Base-by-base conservation (phyloP, 1,140 invertebrate species). In the Wiebesia pumilae region DNA sequence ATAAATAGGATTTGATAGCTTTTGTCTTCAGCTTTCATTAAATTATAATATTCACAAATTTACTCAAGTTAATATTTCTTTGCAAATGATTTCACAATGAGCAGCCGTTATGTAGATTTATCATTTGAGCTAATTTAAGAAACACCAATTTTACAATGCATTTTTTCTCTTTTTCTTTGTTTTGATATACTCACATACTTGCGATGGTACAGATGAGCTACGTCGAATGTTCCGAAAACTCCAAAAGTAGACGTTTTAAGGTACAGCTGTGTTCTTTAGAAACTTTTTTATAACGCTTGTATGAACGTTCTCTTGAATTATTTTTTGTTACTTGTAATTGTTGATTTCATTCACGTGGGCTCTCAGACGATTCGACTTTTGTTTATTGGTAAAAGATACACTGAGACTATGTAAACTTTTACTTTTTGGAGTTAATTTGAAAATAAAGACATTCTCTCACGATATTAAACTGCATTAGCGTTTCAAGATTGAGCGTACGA, bases 241-340 rank as follows among this genome's bases (percentile, higher is more conserved):
- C 86, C 86, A 87, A 84, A 87, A 87, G 86, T 87, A 87, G 78
- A 87, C 86, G 82, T 87, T 87, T 84, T 87, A 84, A 84, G 82
- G 82, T 87, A 87, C 82, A 84, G 78, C 38, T 87, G 86, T 87
- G 73, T 83, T 83, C 79, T 84, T 78, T 43, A 81, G 71, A 71
- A 79, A 78, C 47, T 81, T 81, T n/a, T 47, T 80, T 84, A 80
- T 73, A 73, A 83, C 43, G 86, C 86, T 87, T 83, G 75, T 80
- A n/a, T 83, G 43, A 83, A 80, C 75, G 75, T 79, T 62, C 35
- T 80, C 12, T 43, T 86, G 10, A 71, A 62, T 82, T 81, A 69
- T 84, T 58, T 87, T 87, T 78, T 71, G n/a, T 79, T 71, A 10
- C 54, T 79, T 79, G 54, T 67, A n/a, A 9, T 54, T 40, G 19